Percentiles rank a stretch among this genome's conserved stretches.
Evolutionary conservation across 1,140 invertebrate genomes (phyloP).

Genomic region (Ips typographus): DNA sequence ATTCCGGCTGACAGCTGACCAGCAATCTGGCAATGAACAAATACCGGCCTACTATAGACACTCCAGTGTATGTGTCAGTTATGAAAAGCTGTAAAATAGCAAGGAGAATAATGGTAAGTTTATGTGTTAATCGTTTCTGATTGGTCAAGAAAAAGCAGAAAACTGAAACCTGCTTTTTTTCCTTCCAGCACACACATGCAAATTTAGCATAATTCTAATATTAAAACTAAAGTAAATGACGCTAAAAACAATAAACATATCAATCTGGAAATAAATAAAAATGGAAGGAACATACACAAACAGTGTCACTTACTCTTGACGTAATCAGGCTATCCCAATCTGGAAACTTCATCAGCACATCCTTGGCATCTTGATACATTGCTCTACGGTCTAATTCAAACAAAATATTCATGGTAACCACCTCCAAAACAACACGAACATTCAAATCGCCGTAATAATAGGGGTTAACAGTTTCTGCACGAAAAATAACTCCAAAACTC

Average conservation of each 20-base stretch:
- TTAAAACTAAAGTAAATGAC: not conserved
- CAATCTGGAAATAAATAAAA: not conserved
- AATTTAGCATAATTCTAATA: conserved; percentile 2
- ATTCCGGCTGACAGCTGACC: conserved; percentile 6
- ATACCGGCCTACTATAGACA: conserved; percentile 34
- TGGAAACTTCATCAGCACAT: conserved; percentile 26
- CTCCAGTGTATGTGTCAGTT: not conserved
- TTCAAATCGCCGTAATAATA: conserved; percentile 11
- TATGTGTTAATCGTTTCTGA: not conserved
- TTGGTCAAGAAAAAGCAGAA: no score
- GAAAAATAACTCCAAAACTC: not conserved
- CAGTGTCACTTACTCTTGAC: conserved; percentile 28
- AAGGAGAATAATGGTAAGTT: not conserved
- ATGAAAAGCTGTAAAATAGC: conserved; percentile 26
- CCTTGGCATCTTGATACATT: conserved; percentile 4
- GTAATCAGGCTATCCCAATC: conserved; percentile 39
- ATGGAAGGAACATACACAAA: not conserved
- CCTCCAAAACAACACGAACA: conserved; percentile 32
- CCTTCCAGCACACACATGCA: not conserved
- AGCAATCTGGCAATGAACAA: conserved; percentile 36
- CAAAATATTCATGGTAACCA: conserved; percentile 35
- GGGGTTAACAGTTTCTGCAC: not conserved
- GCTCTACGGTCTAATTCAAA: conserved; percentile 27
- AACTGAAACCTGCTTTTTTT: not conserved
- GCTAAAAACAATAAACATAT: not conserved